phyloP scores from a whole-genome alignment of 2,888 invertebrate species.

The Branchipolynoe longqiensis region DNA sequence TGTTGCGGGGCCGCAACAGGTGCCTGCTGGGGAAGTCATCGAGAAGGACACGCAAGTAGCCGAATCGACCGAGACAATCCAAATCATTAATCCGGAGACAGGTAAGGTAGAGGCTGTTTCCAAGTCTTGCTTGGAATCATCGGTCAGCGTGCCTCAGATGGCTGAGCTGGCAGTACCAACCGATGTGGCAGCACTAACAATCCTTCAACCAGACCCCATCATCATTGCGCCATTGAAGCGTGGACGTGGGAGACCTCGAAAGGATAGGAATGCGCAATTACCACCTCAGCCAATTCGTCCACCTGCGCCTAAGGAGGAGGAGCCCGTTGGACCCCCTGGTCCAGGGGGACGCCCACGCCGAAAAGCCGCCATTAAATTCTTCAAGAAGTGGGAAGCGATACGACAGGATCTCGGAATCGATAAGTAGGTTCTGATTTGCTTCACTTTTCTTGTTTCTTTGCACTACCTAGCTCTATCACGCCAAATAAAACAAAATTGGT shows the following conservation, averaged over 20 bases:
- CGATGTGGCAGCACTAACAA: neutral
- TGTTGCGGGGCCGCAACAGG: neutral
- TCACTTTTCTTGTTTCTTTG: too few species aligned
- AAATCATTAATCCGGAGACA: slow-evolving; percentile 19
- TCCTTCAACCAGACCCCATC: neutral
- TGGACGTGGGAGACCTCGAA: neutral
- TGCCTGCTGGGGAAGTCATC: neutral
- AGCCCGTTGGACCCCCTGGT: neutral
- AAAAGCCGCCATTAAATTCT: slow-evolving; percentile 9
- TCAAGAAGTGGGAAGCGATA: neutral
- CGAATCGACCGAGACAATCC: neutral
- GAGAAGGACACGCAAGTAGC: neutral
- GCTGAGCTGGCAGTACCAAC: too few species aligned
- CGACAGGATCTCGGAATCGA: neutral
- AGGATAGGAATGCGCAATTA: neutral
- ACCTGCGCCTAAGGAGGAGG: neutral
- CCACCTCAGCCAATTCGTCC: neutral
- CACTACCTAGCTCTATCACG: too few species aligned
- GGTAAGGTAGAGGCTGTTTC: neutral
- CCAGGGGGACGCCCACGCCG: neutral
- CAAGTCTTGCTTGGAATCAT: too few species aligned
- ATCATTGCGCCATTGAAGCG: neutral
- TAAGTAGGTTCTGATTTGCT: neutral
- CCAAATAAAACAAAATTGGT: too few species aligned
- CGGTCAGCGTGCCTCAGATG: too few species aligned